Conservation (phyloP, 2,797 vertebrate species). For the Alca torda region DNA sequence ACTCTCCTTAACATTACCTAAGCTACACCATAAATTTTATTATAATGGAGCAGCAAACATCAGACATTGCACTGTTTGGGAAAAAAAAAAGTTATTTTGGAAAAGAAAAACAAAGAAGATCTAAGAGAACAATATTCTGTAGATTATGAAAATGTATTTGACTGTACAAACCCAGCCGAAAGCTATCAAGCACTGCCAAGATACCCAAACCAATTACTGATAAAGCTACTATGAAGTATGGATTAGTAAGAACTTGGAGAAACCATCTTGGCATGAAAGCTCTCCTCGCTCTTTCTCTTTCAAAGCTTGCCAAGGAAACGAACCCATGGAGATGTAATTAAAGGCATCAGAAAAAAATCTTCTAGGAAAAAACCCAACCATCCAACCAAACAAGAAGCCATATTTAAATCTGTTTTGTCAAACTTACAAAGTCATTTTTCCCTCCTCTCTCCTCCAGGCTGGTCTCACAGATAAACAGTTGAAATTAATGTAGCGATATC, state of each 20-base stretch:
- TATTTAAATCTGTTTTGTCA: background rate
- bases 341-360: background rate
- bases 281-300: conserved; percentile 21
- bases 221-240: conserved; percentile 38
- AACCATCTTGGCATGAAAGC: background rate
- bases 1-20: background rate
- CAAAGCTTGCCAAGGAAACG: conserved; percentile 48
- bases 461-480: conserved; percentile 28
- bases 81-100: background rate
- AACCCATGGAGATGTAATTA: conserved; percentile 46
- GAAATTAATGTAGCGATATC: conserved; percentile 8
- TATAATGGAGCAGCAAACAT: background rate
- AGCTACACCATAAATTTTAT: background rate
- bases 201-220: conserved; percentile 48
- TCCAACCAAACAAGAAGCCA: background rate
- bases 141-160: conserved; percentile 45
- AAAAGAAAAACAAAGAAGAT: conserved; percentile 28
- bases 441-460: background rate
- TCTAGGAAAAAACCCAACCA: background rate
- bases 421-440: background rate
- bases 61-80: background rate
- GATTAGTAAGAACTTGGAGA: conserved; percentile 47
- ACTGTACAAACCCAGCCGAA: conserved; percentile 30
- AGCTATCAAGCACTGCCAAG: conserved; percentile 53
- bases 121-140: conserved; percentile 19